phyloP scores from a whole-genome alignment of 1,140 invertebrate species.

The Magallana ariakensis region DNA sequence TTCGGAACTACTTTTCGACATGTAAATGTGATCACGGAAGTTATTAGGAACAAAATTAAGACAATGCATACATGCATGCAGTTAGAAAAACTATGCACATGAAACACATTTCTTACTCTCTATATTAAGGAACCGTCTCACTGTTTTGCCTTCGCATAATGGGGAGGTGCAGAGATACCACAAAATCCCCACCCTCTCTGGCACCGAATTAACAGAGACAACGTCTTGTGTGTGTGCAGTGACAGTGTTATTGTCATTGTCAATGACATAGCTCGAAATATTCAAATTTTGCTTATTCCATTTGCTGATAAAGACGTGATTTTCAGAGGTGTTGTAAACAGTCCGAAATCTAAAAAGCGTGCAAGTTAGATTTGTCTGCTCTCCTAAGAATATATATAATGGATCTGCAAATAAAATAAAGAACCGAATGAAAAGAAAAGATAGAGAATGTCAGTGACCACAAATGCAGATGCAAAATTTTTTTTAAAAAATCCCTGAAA shows the following conservation, averaged over 20 bases:
- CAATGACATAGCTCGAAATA: background rate
- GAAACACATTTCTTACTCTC: background rate
- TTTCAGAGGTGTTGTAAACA: background rate
- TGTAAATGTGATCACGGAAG: no score
- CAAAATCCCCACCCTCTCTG: background rate
- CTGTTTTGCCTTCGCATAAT: background rate
- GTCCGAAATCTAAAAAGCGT: background rate
- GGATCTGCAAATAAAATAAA: conserved; percentile 6
- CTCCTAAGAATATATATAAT: conserved; percentile 3
- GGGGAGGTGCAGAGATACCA: background rate
- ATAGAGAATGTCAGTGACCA: no score
- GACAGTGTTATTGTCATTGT: background rate
- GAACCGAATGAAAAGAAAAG: no score
- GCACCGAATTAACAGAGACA: background rate
- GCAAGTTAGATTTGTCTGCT: conserved; percentile 11
- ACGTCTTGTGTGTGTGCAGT: background rate
- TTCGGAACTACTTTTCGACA: no score
- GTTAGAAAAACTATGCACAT: background rate
- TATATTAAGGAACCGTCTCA: background rate
- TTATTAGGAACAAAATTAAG: no score
- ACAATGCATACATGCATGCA: background rate
- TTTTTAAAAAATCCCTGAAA: no score
- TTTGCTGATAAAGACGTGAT: background rate
- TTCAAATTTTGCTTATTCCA: background rate
- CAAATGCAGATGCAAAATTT: no score